phyloP scores from a whole-genome alignment of 2,888 invertebrate genomes.

The Aphelenchoides bicaudatus region DNA sequence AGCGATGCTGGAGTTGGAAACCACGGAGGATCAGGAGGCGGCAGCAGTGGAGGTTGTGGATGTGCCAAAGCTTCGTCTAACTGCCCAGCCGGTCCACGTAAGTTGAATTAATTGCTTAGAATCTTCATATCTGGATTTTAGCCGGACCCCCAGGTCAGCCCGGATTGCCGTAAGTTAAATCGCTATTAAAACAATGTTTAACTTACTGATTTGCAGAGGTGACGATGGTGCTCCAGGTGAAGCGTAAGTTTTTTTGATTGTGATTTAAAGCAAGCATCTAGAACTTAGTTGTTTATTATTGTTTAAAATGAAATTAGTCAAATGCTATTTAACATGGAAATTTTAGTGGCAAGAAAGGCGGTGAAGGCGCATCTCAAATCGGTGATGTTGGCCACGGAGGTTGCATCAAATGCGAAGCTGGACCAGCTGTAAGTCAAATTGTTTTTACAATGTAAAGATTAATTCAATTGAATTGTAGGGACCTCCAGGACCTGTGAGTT shows the following conservation, averaged over 20 bases:
- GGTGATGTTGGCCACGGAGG: slow-evolving; percentile 39
- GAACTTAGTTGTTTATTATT: too few relatives aligned
- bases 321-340: background rate
- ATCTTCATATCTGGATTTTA: background rate
- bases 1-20: too few relatives aligned
- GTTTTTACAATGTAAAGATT: too few relatives aligned
- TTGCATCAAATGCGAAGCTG: slow-evolving; percentile 36
- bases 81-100: slow-evolving; percentile 39
- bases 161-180: background rate
- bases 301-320: too few relatives aligned
- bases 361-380: slow-evolving; percentile 37
- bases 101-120: slow-evolving; percentile 1
- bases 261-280: background rate
- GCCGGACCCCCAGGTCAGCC: slow-evolving; percentile 33
- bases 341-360: slow-evolving; percentile 36
- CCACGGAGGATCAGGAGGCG: too few relatives aligned
- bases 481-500: slow-evolving; percentile 30
- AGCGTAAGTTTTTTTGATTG: background rate
- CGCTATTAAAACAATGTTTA: background rate
- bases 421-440: slow-evolving; percentile 38
- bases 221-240: slow-evolving; percentile 2
- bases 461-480: slow-evolving; percentile 36
- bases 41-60: slow-evolving; percentile 28
- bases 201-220: too few relatives aligned
- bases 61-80: slow-evolving; percentile 29